Base-by-base conservation (phyloP, 2,888 invertebrate genomes). In the Calliphora vomitoria region DNA sequence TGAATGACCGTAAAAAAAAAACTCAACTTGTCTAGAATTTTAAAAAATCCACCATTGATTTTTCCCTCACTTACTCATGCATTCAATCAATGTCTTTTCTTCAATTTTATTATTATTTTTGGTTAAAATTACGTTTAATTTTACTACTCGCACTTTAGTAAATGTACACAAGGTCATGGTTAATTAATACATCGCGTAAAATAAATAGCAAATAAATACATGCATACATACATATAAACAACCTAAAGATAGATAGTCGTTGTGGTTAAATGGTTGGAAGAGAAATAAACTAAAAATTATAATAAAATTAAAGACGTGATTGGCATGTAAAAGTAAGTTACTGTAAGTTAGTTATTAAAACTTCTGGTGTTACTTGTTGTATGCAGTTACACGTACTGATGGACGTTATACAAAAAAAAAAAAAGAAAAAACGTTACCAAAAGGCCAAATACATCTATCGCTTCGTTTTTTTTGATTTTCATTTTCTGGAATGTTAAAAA, bases 291-390 rank as follows among this genome's bases (percentile, higher is more conserved):
- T 8, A 53, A 53, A 53, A 53, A 18, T 8, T 18, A 53, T 53
- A n/a, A 53, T 53, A 53, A 53, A 20, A 20, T 18, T 15, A 53
- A 53, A 53, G 53, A 53, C 53, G 53, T 53, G 53, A n/a, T 53
- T 53, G 10, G 53, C n/a, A 53, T 20, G 35, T 35, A 3, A 35
- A 18, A 18, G 18, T 8, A 18, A 53, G 18, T 18, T 58, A 25
- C 31, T 13, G 4, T 11, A 13, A 25, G 35, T 35, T 35, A 5
- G 5, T 4, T 13, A 58, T 44, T 11, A 44, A 44, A 4, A 44
- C 13, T 44, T 11, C 13, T 44, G 11, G 44, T 44, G 13, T 44
- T 35, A 35, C 4, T 35, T 35, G 35, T 35, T 35, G 6, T 35
- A 5, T 35, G 35, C 35, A 35, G 35, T 35, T 35, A 35, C 35